Percentiles rank a stretch among this genome's conserved stretches.
These are phyloP conservation scores for Leptopilina syphax DNA, from an alignment of 2,888 invertebrate species.

Conservation along the genomic window DNA sequence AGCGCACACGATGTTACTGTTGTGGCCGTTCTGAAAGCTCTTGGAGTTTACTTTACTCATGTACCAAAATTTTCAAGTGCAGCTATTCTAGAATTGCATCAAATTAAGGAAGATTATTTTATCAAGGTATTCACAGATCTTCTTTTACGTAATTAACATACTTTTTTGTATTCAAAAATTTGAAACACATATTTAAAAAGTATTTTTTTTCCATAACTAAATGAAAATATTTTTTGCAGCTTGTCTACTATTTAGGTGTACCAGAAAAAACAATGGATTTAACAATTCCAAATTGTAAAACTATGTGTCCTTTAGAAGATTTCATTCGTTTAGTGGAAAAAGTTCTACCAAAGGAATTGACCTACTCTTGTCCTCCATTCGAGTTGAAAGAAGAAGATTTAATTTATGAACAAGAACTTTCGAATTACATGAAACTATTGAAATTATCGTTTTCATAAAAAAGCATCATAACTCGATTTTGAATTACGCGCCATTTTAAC, in stretches of 20 bases:
- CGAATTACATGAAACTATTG: too few relatives aligned
- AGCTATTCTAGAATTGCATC: constrained; percentile 66
- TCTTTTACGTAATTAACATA: background rate
- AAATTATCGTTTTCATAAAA: too few relatives aligned
- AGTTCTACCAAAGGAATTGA: background rate
- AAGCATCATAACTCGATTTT: too few relatives aligned
- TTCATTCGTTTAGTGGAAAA: constrained; percentile 76
- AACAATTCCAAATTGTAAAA: constrained; percentile 77
- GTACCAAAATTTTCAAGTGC: constrained; percentile 67
- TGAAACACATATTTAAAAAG: too few relatives aligned
- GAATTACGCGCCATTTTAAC: too few relatives aligned
- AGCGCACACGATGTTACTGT: constrained; percentile 70
- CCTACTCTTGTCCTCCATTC: too few relatives aligned
- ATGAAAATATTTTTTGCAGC: constrained; percentile 69
- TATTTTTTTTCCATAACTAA: too few relatives aligned
- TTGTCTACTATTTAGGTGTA: constrained; percentile 77
- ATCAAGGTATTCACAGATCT: constrained; percentile 62
- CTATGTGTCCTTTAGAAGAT: constrained; percentile 78
- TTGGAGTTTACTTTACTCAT: constrained; percentile 66
- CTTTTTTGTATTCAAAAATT: too few relatives aligned
- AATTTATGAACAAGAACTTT: too few relatives aligned
- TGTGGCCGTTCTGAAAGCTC: constrained; percentile 64
- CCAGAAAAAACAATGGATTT: constrained; percentile 74
- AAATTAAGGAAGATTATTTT: constrained; percentile 57
- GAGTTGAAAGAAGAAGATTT: too few relatives aligned